A percentile compares a stretch with the other conserved stretches of the same genome.
Conservation (phyloP, 2,888 invertebrate genomes). For the Ophion obscuratus region DNA sequence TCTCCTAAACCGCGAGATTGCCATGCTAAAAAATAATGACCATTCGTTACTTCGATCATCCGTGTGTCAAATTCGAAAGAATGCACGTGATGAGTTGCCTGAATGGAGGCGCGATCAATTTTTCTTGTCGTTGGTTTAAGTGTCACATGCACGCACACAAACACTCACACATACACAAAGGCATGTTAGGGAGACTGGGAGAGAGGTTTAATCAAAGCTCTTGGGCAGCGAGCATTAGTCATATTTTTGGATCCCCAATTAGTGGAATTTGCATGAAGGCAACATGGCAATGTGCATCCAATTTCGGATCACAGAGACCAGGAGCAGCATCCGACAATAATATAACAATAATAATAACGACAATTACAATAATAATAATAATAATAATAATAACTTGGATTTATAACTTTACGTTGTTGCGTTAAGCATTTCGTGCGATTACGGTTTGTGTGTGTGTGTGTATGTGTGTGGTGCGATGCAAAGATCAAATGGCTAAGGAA, state of each 20-base stretch:
- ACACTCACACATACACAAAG: not conserved
- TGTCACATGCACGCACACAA: not conserved
- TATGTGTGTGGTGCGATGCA: slow-evolving; percentile 66
- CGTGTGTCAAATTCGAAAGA: not conserved
- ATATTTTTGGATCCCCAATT: slow-evolving; percentile 32
- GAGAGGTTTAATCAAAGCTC: not conserved
- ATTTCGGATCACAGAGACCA: slow-evolving; percentile 49
- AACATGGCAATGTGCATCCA: slow-evolving; percentile 39
- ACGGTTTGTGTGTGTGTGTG: slow-evolving; percentile 27
- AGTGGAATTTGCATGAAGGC: slow-evolving; percentile 47
- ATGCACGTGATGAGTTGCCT: not conserved
- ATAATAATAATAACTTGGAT: slow-evolving; percentile 10
- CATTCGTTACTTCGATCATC: too few relatives aligned
- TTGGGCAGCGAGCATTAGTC: not conserved
- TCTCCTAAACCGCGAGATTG: too few relatives aligned
- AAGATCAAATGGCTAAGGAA: slow-evolving; percentile 62
- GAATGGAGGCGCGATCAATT: not conserved
- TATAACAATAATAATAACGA: slow-evolving; percentile 23
- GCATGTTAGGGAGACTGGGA: slow-evolving; percentile 2
- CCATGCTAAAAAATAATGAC: too few relatives aligned
- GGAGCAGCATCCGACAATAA: slow-evolving; percentile 33
- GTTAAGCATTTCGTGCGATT: slow-evolving; percentile 34
- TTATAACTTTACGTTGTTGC: slow-evolving; percentile 12
- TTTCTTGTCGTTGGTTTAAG: not conserved
- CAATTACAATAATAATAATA: slow-evolving; percentile 25